phyloP scores from a whole-genome alignment of 1,140 invertebrate genomes.

The Lasioglossum baleicum region DNA sequence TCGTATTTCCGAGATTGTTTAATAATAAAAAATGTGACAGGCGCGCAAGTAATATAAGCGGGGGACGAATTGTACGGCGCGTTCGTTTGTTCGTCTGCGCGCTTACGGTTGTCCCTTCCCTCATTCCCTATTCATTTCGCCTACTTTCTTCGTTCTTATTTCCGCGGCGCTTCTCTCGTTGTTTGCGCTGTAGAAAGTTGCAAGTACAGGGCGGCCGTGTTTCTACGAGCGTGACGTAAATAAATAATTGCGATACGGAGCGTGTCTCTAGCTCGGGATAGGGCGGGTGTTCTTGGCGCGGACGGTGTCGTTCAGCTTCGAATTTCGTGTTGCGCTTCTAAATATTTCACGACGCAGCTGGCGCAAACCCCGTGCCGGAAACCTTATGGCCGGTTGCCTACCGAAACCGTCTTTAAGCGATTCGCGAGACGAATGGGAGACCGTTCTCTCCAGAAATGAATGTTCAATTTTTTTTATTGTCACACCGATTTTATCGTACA shows the following conservation, averaged over 20 bases:
- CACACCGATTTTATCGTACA: too few relatives aligned
- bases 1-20: too few relatives aligned
- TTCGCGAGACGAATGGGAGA: neutral
- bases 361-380: constrained; percentile 23
- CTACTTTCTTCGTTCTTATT: constrained; percentile 25
- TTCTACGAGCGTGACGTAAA: constrained; percentile 45
- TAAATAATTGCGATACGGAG: constrained; percentile 55
- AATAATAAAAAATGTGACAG: too few relatives aligned
- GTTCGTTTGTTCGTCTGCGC: neutral
- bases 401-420: constrained; percentile 6
- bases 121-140: constrained; percentile 45
- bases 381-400: constrained; percentile 40
- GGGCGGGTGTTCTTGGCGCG: constrained; percentile 26
- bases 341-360: constrained; percentile 59
- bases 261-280: constrained; percentile 32
- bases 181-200: constrained; percentile 18
- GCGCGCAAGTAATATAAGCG: too few relatives aligned
- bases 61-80: too few relatives aligned
- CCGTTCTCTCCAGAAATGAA: too few relatives aligned
- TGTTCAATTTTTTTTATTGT: too few relatives aligned
- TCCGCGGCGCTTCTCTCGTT: neutral
- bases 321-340: constrained; percentile 42
- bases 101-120: constrained; percentile 7
- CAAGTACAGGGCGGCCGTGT: constrained; percentile 10
- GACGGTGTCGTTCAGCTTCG: constrained; percentile 33